phyloP scores from a whole-genome alignment of 1,140 invertebrate genomes.

The Orchesella cincta region DNA sequence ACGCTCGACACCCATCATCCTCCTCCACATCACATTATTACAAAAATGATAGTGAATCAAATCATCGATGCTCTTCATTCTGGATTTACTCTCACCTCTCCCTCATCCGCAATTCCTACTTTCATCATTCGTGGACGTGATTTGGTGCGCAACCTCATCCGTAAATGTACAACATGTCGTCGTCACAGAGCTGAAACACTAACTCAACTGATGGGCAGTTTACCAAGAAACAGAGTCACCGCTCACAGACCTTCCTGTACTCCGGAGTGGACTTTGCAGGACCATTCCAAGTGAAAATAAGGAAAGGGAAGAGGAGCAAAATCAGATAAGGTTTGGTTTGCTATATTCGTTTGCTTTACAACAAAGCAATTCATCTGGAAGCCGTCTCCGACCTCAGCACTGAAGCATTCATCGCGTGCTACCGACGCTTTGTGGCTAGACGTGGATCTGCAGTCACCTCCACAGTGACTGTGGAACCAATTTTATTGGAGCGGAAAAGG shows the following conservation, averaged over 20 bases:
- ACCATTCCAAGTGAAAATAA: conserved; percentile 43
- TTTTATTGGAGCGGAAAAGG: background rate
- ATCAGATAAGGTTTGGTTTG: background rate
- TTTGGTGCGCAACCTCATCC: background rate
- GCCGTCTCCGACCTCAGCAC: background rate
- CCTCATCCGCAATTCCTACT: background rate
- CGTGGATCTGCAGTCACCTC: background rate
- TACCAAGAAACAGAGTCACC: conserved; percentile 51
- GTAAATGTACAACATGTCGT: conserved; percentile 53
- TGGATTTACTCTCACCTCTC: background rate
- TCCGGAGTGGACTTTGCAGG: conserved; percentile 53
- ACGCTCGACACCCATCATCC: background rate
- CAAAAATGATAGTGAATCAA: background rate
- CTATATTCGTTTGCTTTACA: background rate
- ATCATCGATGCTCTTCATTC: background rate
- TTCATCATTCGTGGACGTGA: conserved; percentile 20
- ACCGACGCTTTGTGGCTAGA: background rate
- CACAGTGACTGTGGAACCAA: background rate
- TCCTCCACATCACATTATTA: background rate
- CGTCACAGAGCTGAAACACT: conserved; percentile 47
- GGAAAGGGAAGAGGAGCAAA: background rate
- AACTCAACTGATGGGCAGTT: conserved; percentile 52
- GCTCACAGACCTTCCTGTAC: conserved; percentile 50
- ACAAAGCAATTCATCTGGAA: conserved; percentile 6
- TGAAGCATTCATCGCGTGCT: background rate